These are phyloP conservation scores for Orbicella faveolata DNA, from an alignment of 64 coral and sea anemone genomes.

Conservation along the genomic window DNA sequence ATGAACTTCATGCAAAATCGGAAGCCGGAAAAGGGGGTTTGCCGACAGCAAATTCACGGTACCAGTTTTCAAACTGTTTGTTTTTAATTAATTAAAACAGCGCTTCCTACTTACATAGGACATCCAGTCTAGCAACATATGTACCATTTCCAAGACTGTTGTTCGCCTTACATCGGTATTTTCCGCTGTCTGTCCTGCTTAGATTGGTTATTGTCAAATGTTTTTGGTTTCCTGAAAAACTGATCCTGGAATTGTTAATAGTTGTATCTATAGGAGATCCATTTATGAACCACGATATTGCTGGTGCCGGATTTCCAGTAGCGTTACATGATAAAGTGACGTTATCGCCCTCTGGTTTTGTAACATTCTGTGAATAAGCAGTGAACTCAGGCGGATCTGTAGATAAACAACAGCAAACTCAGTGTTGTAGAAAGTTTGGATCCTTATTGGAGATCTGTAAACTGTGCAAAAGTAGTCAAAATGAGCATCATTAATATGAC, in stretches of 20 bases:
- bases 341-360: background rate
- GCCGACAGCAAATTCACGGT: no score
- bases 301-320: conserved; percentile 2
- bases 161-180: conserved; percentile 28
- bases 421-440: no score
- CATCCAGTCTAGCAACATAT: conserved; percentile 13
- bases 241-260: background rate
- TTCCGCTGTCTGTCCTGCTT: background rate
- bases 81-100: background rate
- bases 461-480: no score
- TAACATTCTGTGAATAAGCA: conserved; percentile 8
- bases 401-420: no score
- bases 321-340: conserved; percentile 38
- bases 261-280: background rate
- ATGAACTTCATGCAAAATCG: no score
- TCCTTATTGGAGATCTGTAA: no score
- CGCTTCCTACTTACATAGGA: conserved; percentile 21
- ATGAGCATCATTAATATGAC: no score
- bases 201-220: conserved; percentile 18
- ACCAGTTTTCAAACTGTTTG: no score
- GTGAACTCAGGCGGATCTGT: conserved; percentile 6
- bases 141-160: background rate
- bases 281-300: conserved; percentile 20
- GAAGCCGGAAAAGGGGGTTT: no score
- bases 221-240: background rate